Evolutionary conservation across 2,888 invertebrate species (phyloP).

Genomic region (Polydesmus complanatus): DNA sequence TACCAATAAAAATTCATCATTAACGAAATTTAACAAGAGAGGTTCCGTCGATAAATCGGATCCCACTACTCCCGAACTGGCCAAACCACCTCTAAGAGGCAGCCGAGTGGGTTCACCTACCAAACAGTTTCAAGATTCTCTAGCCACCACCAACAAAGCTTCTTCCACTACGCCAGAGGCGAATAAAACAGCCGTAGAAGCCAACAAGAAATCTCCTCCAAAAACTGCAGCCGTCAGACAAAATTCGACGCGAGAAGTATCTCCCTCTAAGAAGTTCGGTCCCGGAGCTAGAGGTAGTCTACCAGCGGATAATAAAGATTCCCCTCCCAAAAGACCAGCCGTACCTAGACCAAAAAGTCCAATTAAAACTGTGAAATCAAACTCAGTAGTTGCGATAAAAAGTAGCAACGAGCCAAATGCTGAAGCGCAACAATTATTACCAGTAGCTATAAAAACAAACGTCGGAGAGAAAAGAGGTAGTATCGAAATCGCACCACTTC

Average conservation of each 20-base stretch:
- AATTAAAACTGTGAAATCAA: background rate
- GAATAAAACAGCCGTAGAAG: background rate
- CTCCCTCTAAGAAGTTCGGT: background rate
- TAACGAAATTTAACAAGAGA: background rate
- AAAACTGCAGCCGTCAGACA: background rate
- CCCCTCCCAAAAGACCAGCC: background rate
- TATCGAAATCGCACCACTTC: conserved; percentile 13
- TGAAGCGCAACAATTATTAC: background rate
- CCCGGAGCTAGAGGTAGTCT: background rate
- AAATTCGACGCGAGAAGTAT: background rate
- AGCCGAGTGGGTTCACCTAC: background rate
- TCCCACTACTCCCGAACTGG: background rate
- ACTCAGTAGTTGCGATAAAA: background rate
- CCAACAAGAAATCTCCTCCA: conserved; percentile 1
- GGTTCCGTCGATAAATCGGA: background rate
- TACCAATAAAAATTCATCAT: conserved; percentile 1
- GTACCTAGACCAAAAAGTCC: background rate
- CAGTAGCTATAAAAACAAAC: background rate
- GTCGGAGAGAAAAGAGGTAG: conserved; percentile 8
- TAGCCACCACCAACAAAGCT: conserved; percentile 2
- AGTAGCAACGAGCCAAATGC: background rate
- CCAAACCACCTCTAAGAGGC: background rate
- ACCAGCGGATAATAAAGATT: background rate
- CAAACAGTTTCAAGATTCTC: background rate
- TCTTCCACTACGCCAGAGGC: background rate